phyloP scores from a whole-genome alignment of 1,140 invertebrate genomes.

The Phenacoccus solenopsis region DNA sequence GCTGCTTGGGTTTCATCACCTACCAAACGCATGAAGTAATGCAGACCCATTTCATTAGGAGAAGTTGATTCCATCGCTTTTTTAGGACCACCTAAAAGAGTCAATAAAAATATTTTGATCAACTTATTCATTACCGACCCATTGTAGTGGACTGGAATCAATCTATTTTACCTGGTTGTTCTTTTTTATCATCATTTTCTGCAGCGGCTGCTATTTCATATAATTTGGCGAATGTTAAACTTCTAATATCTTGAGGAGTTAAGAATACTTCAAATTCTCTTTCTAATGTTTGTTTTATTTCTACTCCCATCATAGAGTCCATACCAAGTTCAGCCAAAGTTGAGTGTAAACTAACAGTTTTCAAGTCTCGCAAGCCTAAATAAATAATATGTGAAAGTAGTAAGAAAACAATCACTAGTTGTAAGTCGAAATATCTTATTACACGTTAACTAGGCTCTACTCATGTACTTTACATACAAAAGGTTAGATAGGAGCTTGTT shows the following conservation, averaged over 20 bases:
- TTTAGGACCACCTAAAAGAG: background rate
- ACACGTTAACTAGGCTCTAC: too few species aligned
- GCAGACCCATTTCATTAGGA: constrained; percentile 32
- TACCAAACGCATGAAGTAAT: constrained; percentile 40
- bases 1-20: constrained; percentile 39
- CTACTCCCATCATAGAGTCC: constrained; percentile 69
- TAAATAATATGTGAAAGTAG: too few species aligned
- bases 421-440: too few species aligned
- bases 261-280: constrained; percentile 66
- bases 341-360: constrained; percentile 44
- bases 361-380: constrained; percentile 37
- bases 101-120: background rate
- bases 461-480: too few species aligned
- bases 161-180: background rate
- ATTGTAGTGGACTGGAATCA: too few species aligned
- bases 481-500: too few species aligned
- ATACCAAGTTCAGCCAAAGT: constrained; percentile 70
- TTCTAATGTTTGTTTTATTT: constrained; percentile 74
- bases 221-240: constrained; percentile 40
- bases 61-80: constrained; percentile 13
- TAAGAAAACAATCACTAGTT: too few species aligned
- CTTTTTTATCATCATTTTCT: constrained; percentile 23
- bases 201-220: constrained; percentile 34
- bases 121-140: background rate
- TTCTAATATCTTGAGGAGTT: constrained; percentile 63